Percentiles rank a stretch among this genome's conserved stretches.
Evolutionary conservation across 2,888 invertebrate genomes (phyloP).

Genomic region (Netelia inedita): DNA sequence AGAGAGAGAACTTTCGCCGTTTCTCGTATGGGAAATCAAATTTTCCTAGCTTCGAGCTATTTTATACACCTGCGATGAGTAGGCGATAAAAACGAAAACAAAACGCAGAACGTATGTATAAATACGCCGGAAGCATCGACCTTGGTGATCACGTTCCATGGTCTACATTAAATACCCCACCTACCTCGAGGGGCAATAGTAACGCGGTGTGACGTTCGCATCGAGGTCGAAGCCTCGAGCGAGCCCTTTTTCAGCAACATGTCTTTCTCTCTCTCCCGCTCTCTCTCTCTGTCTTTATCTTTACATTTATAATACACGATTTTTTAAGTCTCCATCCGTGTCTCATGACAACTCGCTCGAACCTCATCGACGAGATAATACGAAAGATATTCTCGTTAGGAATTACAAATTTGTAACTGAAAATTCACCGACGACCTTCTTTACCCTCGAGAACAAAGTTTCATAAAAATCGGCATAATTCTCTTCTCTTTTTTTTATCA

Average conservation of each 20-base stretch:
- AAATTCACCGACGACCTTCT: too few species aligned
- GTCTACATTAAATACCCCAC: slow-evolving; percentile 23
- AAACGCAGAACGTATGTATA: neutral
- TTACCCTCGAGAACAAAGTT: neutral
- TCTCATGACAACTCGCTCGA: too few species aligned
- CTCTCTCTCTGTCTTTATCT: too few species aligned
- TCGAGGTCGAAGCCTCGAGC: slow-evolving; percentile 15
- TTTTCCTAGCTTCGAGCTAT: slow-evolving; percentile 10
- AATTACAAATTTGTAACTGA: too few species aligned
- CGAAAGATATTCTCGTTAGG: too few species aligned
- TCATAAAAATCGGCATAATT: neutral
- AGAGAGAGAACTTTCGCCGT: neutral
- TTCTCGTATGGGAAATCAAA: slow-evolving; percentile 1
- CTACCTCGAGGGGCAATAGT: neutral
- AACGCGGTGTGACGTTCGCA: neutral
- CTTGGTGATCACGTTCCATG: neutral
- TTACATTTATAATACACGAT: too few species aligned
- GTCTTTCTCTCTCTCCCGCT: neutral
- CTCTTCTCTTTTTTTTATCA: neutral
- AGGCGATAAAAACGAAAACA: neutral
- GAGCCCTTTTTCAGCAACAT: slow-evolving; percentile 13
- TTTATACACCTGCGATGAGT: neutral
- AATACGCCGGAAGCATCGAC: slow-evolving; percentile 26
- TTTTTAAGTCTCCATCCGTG: too few species aligned
- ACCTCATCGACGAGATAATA: too few species aligned